Evolutionary conservation across 2,888 invertebrate genomes (phyloP), one percentile per base, ranked within the genome.

Genomic region (Gandaritis pyraliata): DNA sequence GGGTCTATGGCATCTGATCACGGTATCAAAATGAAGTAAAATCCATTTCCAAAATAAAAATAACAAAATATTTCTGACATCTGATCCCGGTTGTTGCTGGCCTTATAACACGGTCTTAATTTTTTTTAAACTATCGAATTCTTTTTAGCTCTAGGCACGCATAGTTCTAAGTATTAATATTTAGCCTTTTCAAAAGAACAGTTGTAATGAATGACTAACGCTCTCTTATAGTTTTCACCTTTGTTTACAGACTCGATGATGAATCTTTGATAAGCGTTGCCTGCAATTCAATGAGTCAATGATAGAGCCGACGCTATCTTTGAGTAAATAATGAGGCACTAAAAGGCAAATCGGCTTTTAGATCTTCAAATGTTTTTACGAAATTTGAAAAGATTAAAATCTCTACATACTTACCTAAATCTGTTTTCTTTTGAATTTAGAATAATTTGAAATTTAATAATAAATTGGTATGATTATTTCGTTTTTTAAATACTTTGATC

Each of bases 241-340:
- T n/a, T 43, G 16, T 43, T 43, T 43, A 16, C 43, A 8, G 10
- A 33, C 33, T 8, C 15, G 3, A 43, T 16, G 16, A 11, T 16
- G 16, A 43, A 43, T 23, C 47, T 38, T 47, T 53, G 16, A 45
- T 52, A 52, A 52, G n/a, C n/a, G 16, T 16, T 39, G 52, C 30
- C 18, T 16, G 43, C 18, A 29, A 47, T 36, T 47, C 55, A 47
- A 38, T 55, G 55, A 55, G 54, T 57, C 50, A 50, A 33, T 57
- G 45, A 36, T 46, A 51, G 46, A 58, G 49, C 13, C 36, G 18
- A 18, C 57, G 33, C 12, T 45, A 49, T 50, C 43, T 50, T 11
- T 43, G 30, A 53, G 43, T 53, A 53, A 43, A 43, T 53, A 53
- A 53, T 43, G 52, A 41, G 52, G 43, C 43, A 12, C 52, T 53